These are phyloP conservation scores for Drosophila mayri DNA, from an alignment of 1,140 invertebrate genomes.

Conservation along the genomic window DNA sequence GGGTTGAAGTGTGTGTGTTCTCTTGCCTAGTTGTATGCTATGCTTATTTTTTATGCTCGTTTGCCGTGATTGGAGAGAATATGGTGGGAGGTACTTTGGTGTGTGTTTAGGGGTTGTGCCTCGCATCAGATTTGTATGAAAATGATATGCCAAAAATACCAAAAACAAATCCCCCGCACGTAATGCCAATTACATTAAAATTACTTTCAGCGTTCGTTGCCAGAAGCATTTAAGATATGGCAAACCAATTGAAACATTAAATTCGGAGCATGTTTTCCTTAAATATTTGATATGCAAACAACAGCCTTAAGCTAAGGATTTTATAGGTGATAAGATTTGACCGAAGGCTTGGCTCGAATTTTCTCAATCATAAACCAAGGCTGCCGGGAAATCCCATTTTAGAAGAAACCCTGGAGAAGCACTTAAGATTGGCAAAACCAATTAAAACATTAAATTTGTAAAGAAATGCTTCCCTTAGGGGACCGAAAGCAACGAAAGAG, in stretches of 20 bases:
- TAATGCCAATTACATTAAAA: constrained; percentile 78
- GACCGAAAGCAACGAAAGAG: not conserved
- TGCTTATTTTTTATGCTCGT: constrained; percentile 57
- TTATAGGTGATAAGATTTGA: constrained; percentile 11
- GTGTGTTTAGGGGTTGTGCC: constrained; percentile 46
- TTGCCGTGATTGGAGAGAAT: constrained; percentile 38
- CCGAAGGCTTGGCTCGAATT: not conserved
- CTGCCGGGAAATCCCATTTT: not conserved
- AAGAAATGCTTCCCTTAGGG: not conserved
- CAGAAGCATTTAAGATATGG: constrained; percentile 37
- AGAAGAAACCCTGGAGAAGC: not conserved
- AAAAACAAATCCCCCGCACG: constrained; percentile 53
- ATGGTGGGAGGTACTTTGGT: not conserved
- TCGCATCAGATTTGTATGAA: constrained; percentile 65
- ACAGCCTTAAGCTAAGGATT: not conserved
- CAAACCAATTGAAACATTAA: constrained; percentile 38
- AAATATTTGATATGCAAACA: constrained; percentile 11
- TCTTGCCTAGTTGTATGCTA: constrained; percentile 43
- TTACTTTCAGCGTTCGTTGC: constrained; percentile 67
- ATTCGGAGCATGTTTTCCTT: constrained; percentile 9
- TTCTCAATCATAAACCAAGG: not conserved
- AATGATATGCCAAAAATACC: constrained; percentile 65
- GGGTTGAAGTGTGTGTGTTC: not conserved
- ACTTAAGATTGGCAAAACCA: constrained; percentile 11
- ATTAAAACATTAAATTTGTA: constrained; percentile 23